A percentile compares a stretch with the other conserved stretches of the same genome.
Conservation (phyloP, 2,888 invertebrate species). For the Biston betularia region DNA sequence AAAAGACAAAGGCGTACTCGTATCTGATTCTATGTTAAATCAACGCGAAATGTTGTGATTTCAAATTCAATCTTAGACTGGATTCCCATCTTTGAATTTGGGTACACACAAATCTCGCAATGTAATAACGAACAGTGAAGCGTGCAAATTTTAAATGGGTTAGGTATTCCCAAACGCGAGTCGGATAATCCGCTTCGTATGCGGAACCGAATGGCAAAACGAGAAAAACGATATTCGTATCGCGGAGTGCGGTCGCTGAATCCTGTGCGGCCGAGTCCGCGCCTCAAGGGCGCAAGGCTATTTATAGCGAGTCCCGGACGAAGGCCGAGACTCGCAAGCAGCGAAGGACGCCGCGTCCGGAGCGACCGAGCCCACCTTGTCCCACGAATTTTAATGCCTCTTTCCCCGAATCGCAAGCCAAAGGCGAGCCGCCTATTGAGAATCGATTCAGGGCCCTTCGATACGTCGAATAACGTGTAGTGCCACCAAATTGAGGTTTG, state of each 20-base stretch:
- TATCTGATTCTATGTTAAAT: slow-evolving; percentile 13
- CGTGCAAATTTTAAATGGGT: slow-evolving; percentile 31
- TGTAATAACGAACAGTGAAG: slow-evolving; percentile 35
- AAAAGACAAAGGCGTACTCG: slow-evolving; percentile 3
- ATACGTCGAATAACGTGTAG: slow-evolving; percentile 5
- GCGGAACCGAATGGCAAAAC: slow-evolving; percentile 21
- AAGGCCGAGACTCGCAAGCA: slow-evolving; percentile 50
- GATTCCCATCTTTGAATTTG: slow-evolving; percentile 26
- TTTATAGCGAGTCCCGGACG: slow-evolving; percentile 73
- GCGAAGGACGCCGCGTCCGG: slow-evolving; percentile 55
- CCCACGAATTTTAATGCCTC: slow-evolving; percentile 64
- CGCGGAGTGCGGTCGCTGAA: slow-evolving; percentile 67
- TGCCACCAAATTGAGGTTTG: slow-evolving; percentile 21
- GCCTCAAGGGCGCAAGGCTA: slow-evolving; percentile 78
- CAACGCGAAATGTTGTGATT: slow-evolving; percentile 17
- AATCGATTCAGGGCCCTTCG: slow-evolving; percentile 39
- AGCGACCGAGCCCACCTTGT: slow-evolving; percentile 46
- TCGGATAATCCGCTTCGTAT: slow-evolving; percentile 3
- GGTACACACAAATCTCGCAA: slow-evolving; percentile 24
- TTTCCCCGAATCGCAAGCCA: slow-evolving; percentile 63
- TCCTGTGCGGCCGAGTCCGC: slow-evolving; percentile 71
- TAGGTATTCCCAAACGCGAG: slow-evolving; percentile 4
- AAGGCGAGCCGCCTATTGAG: slow-evolving; percentile 58
- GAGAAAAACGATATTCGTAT: slow-evolving; percentile 43
- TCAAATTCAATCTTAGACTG: slow-evolving; percentile 12